These are phyloP conservation scores for Cettia cetti DNA, from an alignment of 2,113 vertebrate genomes.

Conservation along the genomic window DNA sequence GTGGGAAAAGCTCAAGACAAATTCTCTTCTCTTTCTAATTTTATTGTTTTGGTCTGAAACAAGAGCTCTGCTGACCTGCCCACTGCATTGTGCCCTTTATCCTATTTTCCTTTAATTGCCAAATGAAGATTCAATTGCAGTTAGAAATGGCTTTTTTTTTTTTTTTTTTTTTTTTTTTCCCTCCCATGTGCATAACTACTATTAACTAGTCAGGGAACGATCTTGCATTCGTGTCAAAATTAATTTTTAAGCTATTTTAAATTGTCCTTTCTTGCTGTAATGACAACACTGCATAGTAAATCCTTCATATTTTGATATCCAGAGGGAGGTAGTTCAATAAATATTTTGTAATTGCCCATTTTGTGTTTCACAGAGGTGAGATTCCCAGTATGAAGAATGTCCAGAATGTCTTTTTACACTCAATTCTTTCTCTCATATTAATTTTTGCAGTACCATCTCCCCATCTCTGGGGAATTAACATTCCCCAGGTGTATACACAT, in stretches of 20 bases:
- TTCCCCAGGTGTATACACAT: neutral
- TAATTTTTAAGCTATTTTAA: constrained; percentile 17
- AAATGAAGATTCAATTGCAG: neutral
- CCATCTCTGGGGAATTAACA: neutral
- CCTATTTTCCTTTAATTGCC: neutral
- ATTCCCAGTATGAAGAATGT: neutral
- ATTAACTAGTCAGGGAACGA: neutral
- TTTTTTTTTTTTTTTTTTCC: neutral
- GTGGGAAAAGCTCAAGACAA: neutral
- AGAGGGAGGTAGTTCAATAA: constrained; percentile 36
- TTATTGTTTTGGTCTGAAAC: neutral
- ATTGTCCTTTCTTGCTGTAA: neutral
- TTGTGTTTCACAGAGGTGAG: neutral
- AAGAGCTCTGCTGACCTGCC: neutral
- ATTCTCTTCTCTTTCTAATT: neutral
- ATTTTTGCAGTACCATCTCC: neutral
- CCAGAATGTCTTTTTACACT: neutral
- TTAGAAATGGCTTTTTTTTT: neutral
- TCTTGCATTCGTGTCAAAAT: constrained; percentile 13
- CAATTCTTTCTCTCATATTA: neutral
- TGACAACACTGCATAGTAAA: neutral
- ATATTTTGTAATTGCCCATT: constrained; percentile 35
- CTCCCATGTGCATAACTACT: neutral
- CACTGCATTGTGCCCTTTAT: neutral
- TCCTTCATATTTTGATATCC: neutral